These are phyloP conservation scores for Mungos mungo DNA, from an alignment of 2,113 vertebrate species.

Conservation along the genomic window DNA sequence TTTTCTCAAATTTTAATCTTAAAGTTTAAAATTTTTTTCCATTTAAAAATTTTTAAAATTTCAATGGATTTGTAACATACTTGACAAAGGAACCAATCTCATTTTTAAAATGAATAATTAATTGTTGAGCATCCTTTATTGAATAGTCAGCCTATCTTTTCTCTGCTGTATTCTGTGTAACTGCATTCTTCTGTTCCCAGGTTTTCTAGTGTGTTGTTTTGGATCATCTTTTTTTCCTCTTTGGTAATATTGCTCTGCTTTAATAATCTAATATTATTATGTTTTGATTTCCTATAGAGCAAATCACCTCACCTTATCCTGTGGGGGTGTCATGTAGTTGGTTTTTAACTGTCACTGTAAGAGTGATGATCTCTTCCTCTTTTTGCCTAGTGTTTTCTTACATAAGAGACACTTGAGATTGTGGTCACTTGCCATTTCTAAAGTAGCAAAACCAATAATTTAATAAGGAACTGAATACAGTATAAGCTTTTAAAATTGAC, in stretches of 20 bases:
- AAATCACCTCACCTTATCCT: slow-evolving; percentile 2
- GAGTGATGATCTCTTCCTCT: not conserved
- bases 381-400: slow-evolving; percentile 15
- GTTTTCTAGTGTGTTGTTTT: not conserved
- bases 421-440: not conserved
- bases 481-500: not conserved
- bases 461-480: not conserved
- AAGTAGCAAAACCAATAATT: not conserved
- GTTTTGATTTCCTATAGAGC: not conserved
- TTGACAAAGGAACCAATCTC: not conserved
- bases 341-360: not conserved
- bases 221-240: not conserved
- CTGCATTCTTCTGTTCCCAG: not conserved
- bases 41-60: not conserved
- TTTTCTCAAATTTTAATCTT: slow-evolving; percentile 23
- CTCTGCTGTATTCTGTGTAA: not conserved
- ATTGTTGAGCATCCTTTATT: not conserved
- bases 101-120: not conserved
- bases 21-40: not conserved
- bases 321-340: not conserved
- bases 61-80: not conserved
- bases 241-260: not conserved
- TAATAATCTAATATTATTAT: not conserved
- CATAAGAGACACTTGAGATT: not conserved
- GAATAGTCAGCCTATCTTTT: not conserved